A percentile compares a stretch with the other conserved stretches of the same genome.
Evolutionary conservation across 1,140 invertebrate species (phyloP).

Genomic region (Penaeus chinensis): DNA sequence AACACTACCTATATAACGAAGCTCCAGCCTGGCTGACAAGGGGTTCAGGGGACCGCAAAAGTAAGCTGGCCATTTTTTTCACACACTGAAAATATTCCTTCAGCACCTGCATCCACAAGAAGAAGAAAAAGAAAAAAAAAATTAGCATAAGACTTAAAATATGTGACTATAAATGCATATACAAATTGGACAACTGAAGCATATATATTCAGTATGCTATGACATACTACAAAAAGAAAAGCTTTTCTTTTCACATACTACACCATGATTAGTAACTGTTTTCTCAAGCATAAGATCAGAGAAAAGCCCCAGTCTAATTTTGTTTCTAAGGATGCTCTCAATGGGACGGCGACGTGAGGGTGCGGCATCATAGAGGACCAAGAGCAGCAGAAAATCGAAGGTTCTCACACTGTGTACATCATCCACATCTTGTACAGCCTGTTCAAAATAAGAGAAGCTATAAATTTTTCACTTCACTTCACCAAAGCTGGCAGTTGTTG

Average conservation of each 20-base stretch:
- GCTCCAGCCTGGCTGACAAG: constrained; percentile 41
- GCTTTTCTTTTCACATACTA: constrained; percentile 28
- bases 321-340: constrained; percentile 60
- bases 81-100: constrained; percentile 57
- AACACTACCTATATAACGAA: constrained; percentile 41
- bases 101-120: constrained; percentile 29
- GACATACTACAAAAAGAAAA: background rate
- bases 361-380: constrained; percentile 50
- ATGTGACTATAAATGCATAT: no score
- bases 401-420: constrained; percentile 37
- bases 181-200: background rate
- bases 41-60: constrained; percentile 48
- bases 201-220: background rate
- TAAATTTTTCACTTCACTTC: no score
- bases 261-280: constrained; percentile 45
- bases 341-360: constrained; percentile 50
- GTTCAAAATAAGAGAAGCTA: background rate
- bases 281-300: constrained; percentile 44
- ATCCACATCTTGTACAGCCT: constrained; percentile 59
- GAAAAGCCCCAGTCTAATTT: constrained; percentile 53
- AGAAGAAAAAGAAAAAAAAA: background rate
- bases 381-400: constrained; percentile 56
- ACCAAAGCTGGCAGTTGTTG: no score
- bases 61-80: constrained; percentile 53
- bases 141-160: background rate